Base-by-base conservation (phyloP, 2,888 invertebrate genomes). In the Anoncus sp. region DNA sequence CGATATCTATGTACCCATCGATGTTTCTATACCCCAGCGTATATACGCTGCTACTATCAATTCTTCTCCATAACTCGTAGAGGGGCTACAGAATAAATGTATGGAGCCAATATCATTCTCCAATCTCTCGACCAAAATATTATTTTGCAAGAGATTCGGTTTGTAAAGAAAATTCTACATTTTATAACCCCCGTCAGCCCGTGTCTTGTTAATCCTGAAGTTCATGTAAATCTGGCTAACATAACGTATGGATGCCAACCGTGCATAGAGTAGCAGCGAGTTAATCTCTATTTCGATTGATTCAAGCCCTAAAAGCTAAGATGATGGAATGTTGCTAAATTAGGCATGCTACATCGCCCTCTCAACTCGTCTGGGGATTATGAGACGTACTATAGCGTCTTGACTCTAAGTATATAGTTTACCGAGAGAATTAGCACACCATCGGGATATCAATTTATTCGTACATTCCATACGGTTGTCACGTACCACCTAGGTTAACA, bases 21-120 rank as follows among this genome's bases (percentile, higher is more conserved):
- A 57, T 51, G 35, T 18, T 2, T 24, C 16, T 20, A 38, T 20
- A 18, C 16, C 20, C 38, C 20, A 45, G 35, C 45, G 60, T 45
- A 35, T 49, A 40, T 22, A 57, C 20, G 27, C 53, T 49, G 49
- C 24, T 53, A 24, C 60, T 65, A 71, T 75, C 57, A 65, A 49
- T 67, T 60, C 43, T n/a, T 40, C 27, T 63, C 47, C 45, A 53
- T 59, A n/a, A 20, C 14, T 53, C 57, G 38, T 38, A 10, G 51
- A 53, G 74, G 65, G 69, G 47, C 31, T 53, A 65, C 55, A 12
- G 53, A 70, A 70, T 70, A 43, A 66, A 74, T 78, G 55, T 60
- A 49, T 38, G 22, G 12, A 40, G 35, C 47, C 49, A 53, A 18
- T 55, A 31, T 31, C 40, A 63, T 75, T 59, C 40, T 31, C 45